Evolutionary conservation across 2,797 vertebrate genomes (phyloP).

Genomic region (Galagoides demidoff): DNA sequence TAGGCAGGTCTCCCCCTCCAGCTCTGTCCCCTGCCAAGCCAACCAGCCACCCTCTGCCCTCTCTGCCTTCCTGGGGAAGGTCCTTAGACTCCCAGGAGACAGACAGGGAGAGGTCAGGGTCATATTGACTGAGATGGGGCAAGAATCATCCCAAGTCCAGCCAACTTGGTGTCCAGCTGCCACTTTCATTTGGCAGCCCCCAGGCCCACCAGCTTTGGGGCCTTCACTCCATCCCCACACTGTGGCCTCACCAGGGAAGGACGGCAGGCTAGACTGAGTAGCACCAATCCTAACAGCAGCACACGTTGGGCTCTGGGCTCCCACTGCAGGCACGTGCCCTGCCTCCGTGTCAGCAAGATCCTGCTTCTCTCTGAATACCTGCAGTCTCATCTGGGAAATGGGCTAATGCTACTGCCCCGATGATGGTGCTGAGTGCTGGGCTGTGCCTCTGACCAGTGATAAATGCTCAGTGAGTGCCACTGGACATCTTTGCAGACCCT

Average conservation of each 20-base stretch:
- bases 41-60: background rate
- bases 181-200: background rate
- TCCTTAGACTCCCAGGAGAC: rapidly evolving
- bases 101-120: background rate
- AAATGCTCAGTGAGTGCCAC: background rate
- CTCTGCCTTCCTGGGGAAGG: background rate
- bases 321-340: background rate
- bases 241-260: background rate
- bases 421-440: rapidly evolving
- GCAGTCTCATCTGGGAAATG: background rate
- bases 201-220: background rate
- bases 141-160: too few species aligned
- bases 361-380: background rate
- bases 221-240: background rate
- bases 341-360: background rate
- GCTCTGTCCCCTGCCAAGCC: background rate
- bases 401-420: background rate
- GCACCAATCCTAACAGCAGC: rapidly evolving
- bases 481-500: background rate
- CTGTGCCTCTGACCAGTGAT: background rate
- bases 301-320: background rate
- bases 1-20: background rate
- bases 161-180: background rate
- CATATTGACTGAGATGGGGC: background rate
- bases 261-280: rapidly evolving